phyloP scores from a whole-genome alignment of 2,797 vertebrate species.

The Holocentrus rufus region DNA sequence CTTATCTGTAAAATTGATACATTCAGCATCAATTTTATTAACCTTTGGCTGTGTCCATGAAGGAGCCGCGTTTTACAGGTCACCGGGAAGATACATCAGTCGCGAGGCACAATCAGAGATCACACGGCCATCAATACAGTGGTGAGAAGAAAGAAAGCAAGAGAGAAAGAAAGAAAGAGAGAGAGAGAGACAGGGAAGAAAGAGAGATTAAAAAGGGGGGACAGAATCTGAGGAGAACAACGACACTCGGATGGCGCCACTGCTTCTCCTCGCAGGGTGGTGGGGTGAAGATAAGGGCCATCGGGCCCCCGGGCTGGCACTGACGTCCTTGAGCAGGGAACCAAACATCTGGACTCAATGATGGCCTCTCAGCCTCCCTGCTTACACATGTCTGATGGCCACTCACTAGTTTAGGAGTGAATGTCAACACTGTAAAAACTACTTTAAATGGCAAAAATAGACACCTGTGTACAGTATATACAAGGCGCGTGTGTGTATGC shows the following conservation, averaged over 20 bases:
- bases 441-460: neutral
- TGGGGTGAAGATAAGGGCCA: constrained; percentile 37
- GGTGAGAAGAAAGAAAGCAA: neutral
- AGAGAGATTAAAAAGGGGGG: neutral
- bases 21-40: constrained; percentile 97
- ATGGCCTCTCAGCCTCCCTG: constrained; percentile 42
- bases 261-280: constrained; percentile 14
- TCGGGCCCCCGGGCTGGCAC: constrained; percentile 10
- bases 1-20: constrained; percentile 98
- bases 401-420: constrained; percentile 21
- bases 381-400: constrained; percentile 52
- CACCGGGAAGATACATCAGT: constrained; percentile 62
- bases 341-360: constrained; percentile 70
- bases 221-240: neutral
- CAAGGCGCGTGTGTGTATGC: constrained; percentile 10
- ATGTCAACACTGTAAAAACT: constrained; percentile 23
- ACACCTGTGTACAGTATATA: neutral
- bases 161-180: neutral
- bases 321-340: constrained; percentile 45
- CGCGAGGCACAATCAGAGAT: constrained; percentile 63
- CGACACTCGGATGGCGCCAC: neutral
- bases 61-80: constrained; percentile 73
- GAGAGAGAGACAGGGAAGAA: neutral
- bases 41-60: constrained; percentile 89
- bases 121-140: constrained; percentile 59